These are phyloP conservation scores for Holcopasites calliopsidis DNA, from an alignment of 1,140 invertebrate genomes.

Conservation along the genomic window DNA sequence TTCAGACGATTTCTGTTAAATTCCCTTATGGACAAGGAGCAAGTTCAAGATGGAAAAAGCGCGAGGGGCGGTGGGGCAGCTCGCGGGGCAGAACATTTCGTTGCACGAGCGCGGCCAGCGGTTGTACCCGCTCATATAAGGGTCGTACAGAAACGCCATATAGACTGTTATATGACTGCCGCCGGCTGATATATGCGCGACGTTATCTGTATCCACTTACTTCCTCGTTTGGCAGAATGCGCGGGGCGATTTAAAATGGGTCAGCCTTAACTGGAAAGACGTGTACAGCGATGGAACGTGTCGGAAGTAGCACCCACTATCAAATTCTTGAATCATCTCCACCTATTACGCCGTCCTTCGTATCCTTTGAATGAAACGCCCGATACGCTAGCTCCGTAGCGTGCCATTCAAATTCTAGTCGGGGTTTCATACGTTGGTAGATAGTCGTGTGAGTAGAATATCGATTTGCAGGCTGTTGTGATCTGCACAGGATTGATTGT, in stretches of 20 bases:
- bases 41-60: not conserved
- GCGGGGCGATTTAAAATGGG: slow-evolving; percentile 55
- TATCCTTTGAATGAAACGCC: not conserved
- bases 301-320: slow-evolving; percentile 28
- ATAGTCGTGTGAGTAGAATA: no score
- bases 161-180: slow-evolving; percentile 68
- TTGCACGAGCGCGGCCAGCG: slow-evolving; percentile 40
- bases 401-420: no score
- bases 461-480: no score
- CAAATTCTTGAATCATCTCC: slow-evolving; percentile 16
- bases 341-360: not conserved
- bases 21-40: slow-evolving; percentile 1
- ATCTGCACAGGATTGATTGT: no score
- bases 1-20: slow-evolving; percentile 28
- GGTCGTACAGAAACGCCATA: slow-evolving; percentile 57
- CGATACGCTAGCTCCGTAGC: no score
- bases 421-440: no score
- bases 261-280: slow-evolving; percentile 44
- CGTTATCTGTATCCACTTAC: slow-evolving; percentile 67
- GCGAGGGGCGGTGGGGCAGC: not conserved
- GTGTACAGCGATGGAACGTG: slow-evolving; percentile 38
- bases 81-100: slow-evolving; percentile 40
- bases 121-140: slow-evolving; percentile 51
- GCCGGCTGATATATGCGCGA: slow-evolving; percentile 64
- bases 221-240: slow-evolving; percentile 65